Base-by-base conservation (phyloP, 2,888 invertebrate species). In the Ophraella communa region DNA sequence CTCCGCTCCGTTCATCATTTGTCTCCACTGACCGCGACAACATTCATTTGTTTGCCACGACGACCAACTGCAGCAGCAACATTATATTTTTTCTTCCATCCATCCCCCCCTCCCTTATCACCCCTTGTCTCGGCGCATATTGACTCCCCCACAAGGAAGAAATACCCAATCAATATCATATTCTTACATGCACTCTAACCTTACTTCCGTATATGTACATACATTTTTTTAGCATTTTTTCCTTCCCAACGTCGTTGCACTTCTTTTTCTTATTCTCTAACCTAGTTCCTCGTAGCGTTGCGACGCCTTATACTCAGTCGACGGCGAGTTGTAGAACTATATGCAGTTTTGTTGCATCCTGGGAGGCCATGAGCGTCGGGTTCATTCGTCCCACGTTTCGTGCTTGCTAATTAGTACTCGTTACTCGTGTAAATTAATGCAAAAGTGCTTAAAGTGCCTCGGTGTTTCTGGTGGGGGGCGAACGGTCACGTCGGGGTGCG, bases 161-260 rank as follows among this genome's bases (percentile, higher is more conserved):
- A 74, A 81, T 81, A 82, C 79, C 81, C 82, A 82, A 82, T 82
- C 82, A 82, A 82, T 82, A 82, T 81, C 76, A 79, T 78, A 79
- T 74, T 74, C 74, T 75, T 75, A 73, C 77, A 78, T 78, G 77
- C 78, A 76, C 81, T 81, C 82, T 76, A 82, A 81, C 81, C 82
- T 82, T 78, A 78, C 79, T 82, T 82, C 82, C 81, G 79, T 82
- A 78, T 81, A 82, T 82, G 81, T 82, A 81, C 80, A 81, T 81
- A 80, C 79, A 80, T 81, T 81, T 81, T 81, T 80, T 80, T 78
- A 76, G 76, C 77, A 78, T 79, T 78, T 79, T 78, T 78, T 79
- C 71, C 68, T 66, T 68, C 64, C 66, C 73, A 68, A 71, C 73
- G 74, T 74, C 73, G 74, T 73, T 74, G 74, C 74, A 74, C 70